Evolutionary conservation across 2,797 vertebrate genomes (phyloP).

Genomic region (Gymnodraco acuticeps): DNA sequence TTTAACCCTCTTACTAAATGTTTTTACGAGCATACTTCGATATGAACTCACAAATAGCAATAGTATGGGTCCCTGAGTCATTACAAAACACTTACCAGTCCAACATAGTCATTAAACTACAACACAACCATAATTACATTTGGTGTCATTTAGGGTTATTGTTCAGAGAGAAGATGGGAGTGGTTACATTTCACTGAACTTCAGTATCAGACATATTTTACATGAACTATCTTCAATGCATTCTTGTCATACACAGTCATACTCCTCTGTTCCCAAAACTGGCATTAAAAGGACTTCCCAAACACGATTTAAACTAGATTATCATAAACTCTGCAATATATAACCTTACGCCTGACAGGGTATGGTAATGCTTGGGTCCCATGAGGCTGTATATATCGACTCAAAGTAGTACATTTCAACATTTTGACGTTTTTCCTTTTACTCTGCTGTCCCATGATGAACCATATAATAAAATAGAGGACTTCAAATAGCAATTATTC

Average conservation of each 20-base stretch:
- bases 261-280: not conserved
- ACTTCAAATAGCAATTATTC: not conserved
- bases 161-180: not conserved
- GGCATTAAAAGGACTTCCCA: not conserved
- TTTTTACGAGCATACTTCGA: not conserved
- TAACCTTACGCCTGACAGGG: too few species aligned
- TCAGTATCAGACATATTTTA: not conserved
- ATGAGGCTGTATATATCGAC: too few species aligned
- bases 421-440: too few species aligned
- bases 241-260: not conserved
- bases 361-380: too few species aligned
- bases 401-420: not conserved
- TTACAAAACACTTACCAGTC: conserved; percentile 1
- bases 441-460: not conserved
- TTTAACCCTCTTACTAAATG: conserved; percentile 10
- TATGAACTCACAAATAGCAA: conserved; percentile 28
- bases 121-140: not conserved
- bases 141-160: not conserved
- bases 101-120: not conserved
- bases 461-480: not conserved
- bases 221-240: not conserved
- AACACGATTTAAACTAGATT: not conserved
- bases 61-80: conserved; percentile 30
- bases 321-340: not conserved
- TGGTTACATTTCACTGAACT: not conserved